Conservation (phyloP, 2,113 vertebrate genomes). For the Corythornis madagascariensis region DNA sequence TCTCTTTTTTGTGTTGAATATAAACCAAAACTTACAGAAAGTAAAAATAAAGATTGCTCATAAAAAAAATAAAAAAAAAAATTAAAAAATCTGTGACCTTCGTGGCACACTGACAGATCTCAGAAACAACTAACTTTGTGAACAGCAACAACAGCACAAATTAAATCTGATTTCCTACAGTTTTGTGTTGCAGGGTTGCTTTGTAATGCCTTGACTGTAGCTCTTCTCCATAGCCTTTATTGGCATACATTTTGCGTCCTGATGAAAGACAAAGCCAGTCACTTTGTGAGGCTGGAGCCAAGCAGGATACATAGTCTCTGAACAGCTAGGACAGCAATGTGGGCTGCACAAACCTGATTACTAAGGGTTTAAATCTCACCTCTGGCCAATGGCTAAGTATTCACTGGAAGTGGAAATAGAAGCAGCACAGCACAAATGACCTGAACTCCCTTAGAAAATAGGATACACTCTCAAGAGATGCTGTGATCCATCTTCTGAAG, state of each 20-base stretch:
- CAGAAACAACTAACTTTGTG: not conserved
- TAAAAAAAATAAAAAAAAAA: not conserved
- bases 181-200: not conserved
- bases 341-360: not conserved
- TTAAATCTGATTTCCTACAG: not conserved
- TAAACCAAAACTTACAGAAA: not conserved
- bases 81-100: not conserved
- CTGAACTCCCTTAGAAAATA: not conserved
- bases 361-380: not conserved
- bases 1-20: constrained; percentile 7
- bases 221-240: not conserved
- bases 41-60: not conserved
- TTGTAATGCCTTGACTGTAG: not conserved
- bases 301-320: not conserved
- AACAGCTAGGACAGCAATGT: not conserved
- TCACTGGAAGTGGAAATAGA: not conserved
- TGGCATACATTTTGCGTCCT: not conserved
- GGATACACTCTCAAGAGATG: not conserved
- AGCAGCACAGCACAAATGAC: not conserved
- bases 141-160: not conserved
- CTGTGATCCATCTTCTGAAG: not conserved
- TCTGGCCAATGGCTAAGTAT: not conserved
- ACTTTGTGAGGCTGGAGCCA: not conserved
- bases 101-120: not conserved
- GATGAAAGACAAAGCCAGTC: not conserved